Percentiles rank a stretch among this genome's conserved stretches.
These are phyloP conservation scores for Scylla paramamosain DNA, from an alignment of 1,140 invertebrate species.

Conservation along the genomic window DNA sequence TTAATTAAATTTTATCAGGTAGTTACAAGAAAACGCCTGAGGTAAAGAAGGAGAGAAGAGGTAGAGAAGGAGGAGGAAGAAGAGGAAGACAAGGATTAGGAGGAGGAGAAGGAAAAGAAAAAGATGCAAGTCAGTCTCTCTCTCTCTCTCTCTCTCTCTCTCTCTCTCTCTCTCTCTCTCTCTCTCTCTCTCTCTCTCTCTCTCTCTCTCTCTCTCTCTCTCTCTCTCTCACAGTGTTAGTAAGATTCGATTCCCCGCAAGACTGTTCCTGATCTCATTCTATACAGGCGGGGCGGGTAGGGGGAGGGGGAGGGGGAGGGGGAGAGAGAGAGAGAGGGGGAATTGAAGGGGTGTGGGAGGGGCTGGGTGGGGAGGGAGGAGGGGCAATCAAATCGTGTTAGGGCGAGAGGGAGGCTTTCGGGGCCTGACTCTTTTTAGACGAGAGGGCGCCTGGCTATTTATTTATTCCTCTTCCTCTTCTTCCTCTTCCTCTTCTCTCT, in stretches of 20 bases:
- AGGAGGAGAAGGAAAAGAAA: too few species aligned
- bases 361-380: background rate
- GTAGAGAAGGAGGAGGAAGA: background rate
- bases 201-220: constrained; percentile 20
- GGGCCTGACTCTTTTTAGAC: background rate
- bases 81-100: background rate
- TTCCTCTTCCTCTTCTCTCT: background rate
- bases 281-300: background rate
- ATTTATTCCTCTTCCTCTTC: background rate
- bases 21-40: background rate
- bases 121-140: background rate
- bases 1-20: constrained; percentile 25
- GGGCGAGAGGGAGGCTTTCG: too few species aligned
- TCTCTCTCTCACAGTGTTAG: background rate
- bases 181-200: constrained; percentile 20
- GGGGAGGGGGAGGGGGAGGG: too few species aligned
- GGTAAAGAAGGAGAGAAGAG: background rate
- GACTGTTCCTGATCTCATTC: background rate
- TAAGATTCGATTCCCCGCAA: constrained; percentile 2
- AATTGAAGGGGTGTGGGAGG: too few species aligned
- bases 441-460: background rate
- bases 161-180: background rate
- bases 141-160: background rate
- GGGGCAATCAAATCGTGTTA: too few species aligned
- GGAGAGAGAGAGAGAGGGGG: too few species aligned